phyloP scores from a whole-genome alignment of 2,113 vertebrate genomes.

The Nycticorax nycticorax region DNA sequence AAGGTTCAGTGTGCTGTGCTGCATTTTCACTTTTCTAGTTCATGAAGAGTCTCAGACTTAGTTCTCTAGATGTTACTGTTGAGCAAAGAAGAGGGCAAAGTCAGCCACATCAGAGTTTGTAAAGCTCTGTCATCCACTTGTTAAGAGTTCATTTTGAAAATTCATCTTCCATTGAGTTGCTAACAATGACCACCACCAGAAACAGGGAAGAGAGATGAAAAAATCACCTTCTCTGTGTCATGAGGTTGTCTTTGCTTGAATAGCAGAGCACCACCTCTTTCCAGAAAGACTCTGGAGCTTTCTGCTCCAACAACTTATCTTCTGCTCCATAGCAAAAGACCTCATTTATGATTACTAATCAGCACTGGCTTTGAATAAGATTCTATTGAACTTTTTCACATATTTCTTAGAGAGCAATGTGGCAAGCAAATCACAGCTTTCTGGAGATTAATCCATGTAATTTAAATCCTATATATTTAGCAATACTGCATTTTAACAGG shows the following conservation, averaged over 20 bases:
- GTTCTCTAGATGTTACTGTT: neutral
- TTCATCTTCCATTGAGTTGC: neutral
- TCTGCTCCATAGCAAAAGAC: neutral
- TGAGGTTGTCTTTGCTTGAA: neutral
- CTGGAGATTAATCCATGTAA: neutral
- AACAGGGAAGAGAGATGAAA: neutral
- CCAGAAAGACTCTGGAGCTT: neutral
- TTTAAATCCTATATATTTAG: neutral
- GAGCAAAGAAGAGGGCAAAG: neutral
- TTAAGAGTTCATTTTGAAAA: neutral
- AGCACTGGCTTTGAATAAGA: neutral
- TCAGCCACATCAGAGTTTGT: neutral
- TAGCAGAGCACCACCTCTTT: neutral
- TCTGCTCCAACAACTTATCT: neutral
- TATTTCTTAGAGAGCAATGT: neutral
- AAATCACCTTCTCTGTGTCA: neutral
- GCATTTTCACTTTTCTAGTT: neutral
- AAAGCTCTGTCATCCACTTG: neutral
- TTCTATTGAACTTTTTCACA: neutral
- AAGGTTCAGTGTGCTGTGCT: neutral
- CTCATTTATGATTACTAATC: neutral
- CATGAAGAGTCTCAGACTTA: neutral
- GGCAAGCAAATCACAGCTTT: neutral
- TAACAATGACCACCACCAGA: neutral
- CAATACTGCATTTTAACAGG: neutral